Evolutionary conservation across 92 coral and sea anemone genomes (phyloP).

Genomic region (Porites divaricata): DNA sequence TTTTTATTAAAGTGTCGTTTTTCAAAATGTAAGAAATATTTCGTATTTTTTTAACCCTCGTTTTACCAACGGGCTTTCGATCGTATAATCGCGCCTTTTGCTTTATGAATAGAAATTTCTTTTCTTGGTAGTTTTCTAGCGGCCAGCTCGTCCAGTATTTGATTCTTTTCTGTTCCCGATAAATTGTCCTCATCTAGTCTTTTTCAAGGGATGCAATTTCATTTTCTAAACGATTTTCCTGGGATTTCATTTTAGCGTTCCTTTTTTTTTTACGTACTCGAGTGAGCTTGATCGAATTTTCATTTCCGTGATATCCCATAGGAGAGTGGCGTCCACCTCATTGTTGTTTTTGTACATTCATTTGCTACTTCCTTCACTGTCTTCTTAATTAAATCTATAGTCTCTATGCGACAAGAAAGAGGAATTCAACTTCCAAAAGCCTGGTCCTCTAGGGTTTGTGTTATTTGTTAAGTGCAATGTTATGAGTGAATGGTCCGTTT

Average conservation of each 20-base stretch:
- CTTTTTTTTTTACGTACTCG: constrained; percentile 5
- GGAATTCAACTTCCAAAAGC: no score
- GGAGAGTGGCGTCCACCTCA: constrained; percentile 3
- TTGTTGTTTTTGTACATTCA: constrained; percentile 13
- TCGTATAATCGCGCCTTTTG: no score
- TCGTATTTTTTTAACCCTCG: constrained; percentile 44
- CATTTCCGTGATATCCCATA: constrained; percentile 38
- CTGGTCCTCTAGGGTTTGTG: no score
- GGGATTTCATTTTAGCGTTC: constrained; percentile 16
- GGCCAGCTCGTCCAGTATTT: not conserved
- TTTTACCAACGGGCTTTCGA: constrained; percentile 29
- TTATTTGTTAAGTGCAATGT: no score
- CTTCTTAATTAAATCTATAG: not conserved
- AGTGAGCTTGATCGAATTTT: constrained; percentile 15
- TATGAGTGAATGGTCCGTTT: no score
- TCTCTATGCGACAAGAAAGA: not conserved
- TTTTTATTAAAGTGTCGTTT: not conserved
- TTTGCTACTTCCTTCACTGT: constrained; percentile 21
- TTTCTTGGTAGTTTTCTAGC: not conserved
- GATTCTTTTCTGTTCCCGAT: not conserved
- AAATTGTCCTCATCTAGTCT: not conserved
- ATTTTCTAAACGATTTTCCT: constrained; percentile 7
- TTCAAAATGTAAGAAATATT: not conserved
- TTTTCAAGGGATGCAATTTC: not conserved
- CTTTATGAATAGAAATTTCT: no score